phyloP scores from a whole-genome alignment of 1,140 invertebrate genomes.

The Drosophila kikkawai region DNA sequence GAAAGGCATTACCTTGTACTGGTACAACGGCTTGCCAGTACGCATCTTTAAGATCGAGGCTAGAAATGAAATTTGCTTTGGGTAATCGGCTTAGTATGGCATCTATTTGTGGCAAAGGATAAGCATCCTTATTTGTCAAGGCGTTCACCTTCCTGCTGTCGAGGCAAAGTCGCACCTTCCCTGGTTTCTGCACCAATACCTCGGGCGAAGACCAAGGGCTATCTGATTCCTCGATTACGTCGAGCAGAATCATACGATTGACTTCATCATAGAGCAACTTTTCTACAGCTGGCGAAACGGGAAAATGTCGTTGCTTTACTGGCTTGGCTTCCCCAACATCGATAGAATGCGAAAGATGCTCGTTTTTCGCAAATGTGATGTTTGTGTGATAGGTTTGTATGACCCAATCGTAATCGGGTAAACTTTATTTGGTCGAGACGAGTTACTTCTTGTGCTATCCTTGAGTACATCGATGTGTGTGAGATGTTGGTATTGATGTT shows the following conservation, averaged over 20 bases:
- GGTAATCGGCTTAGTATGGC: neutral
- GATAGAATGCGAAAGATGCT: too few species aligned
- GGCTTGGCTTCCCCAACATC: too few species aligned
- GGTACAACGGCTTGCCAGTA: neutral
- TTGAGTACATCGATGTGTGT: neutral
- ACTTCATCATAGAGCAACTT: too few species aligned
- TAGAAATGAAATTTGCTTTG: neutral
- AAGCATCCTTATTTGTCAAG: neutral
- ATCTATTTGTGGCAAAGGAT: neutral
- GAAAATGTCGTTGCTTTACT: too few species aligned
- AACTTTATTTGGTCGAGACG: neutral
- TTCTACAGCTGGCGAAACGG: too few species aligned
- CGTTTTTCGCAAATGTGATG: too few species aligned
- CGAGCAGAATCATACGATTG: too few species aligned
- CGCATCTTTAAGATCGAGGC: neutral
- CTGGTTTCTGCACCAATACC: conserved; percentile 4
- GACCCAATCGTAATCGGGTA: neutral
- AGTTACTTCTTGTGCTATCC: neutral
- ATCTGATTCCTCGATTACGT: too few species aligned
- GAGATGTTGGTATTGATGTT: neutral
- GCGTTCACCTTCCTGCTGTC: neutral
- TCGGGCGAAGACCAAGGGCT: neutral
- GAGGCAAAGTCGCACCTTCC: neutral
- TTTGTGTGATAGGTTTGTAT: neutral
- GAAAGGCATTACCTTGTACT: neutral